phyloP scores from a whole-genome alignment of 2,888 invertebrate genomes.

The Hemithea aestivaria region DNA sequence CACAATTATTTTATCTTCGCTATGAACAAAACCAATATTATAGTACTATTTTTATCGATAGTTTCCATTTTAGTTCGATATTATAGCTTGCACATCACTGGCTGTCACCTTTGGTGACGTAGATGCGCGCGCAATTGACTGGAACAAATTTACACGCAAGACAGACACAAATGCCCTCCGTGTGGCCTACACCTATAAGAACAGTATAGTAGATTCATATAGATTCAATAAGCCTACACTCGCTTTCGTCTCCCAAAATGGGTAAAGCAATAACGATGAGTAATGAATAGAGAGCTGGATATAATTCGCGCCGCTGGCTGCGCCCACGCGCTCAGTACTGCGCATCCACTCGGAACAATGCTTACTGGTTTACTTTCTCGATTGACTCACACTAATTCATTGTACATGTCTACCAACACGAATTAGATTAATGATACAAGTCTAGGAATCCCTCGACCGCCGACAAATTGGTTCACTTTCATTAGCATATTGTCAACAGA shows the following conservation, averaged over 20 bases:
- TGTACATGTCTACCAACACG: conserved; percentile 63
- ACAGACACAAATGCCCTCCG: no score
- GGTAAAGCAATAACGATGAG: conserved; percentile 76
- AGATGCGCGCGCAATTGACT: no score
- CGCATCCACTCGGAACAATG: conserved; percentile 78
- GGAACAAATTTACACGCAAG: no score
- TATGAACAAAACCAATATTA: no score
- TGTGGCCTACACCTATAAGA: no score
- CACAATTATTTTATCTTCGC: no score
- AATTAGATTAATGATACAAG: conserved; percentile 67
- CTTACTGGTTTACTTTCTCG: conserved; percentile 77
- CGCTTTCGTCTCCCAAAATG: conserved; percentile 73
- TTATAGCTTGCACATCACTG: no score
- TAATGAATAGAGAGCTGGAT: conserved; percentile 76
- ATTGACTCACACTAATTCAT: conserved; percentile 76
- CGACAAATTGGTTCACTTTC: conserved; percentile 47
- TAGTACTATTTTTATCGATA: no score
- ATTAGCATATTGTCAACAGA: conserved; percentile 27
- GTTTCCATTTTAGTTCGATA: no score
- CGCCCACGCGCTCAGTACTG: conserved; percentile 61
- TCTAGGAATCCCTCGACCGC: conserved; percentile 50
- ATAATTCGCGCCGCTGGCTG: conserved; percentile 70
- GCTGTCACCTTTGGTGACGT: no score
- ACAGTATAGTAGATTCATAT: no score
- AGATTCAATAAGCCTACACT: conserved; percentile 63